Percentiles rank a stretch among this genome's conserved stretches.
Conservation (phyloP, 2,113 vertebrate genomes). For the Oostethus manadensis region DNA sequence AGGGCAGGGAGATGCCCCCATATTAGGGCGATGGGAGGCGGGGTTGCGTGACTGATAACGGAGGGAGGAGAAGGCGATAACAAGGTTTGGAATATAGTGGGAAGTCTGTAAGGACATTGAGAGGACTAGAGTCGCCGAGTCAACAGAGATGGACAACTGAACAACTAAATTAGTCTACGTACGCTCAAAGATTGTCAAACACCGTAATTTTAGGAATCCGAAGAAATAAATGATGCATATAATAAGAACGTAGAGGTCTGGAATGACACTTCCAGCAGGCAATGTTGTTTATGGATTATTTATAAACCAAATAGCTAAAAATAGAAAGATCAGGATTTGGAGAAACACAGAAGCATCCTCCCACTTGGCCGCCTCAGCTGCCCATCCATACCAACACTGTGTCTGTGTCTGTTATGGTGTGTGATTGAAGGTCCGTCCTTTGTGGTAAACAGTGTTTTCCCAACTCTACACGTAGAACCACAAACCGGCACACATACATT, state of each 20-base stretch:
- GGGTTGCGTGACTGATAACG: constrained; percentile 19
- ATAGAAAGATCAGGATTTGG: constrained; percentile 38
- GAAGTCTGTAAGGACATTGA: constrained; percentile 1
- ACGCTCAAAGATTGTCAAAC: neutral
- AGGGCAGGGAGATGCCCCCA: constrained; percentile 60
- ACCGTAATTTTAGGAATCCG: neutral
- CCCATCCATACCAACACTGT: constrained; percentile 12
- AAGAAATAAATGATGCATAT: neutral
- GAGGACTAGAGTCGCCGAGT: neutral
- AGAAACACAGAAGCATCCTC: constrained; percentile 34
- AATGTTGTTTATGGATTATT: constrained; percentile 41
- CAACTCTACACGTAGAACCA: neutral
- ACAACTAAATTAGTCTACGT: too few species aligned
- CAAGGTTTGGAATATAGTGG: constrained; percentile 35
- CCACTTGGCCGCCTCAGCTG: constrained; percentile 32
- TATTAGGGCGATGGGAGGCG: constrained; percentile 57
- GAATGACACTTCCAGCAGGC: constrained; percentile 17
- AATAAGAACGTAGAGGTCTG: neutral
- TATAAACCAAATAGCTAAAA: constrained; percentile 43
- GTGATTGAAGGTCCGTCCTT: neutral
- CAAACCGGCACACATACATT: neutral
- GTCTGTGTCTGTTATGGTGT: constrained; percentile 1
- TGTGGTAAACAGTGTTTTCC: constrained; percentile 1
- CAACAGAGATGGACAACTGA: neutral
- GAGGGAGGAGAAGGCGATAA: constrained; percentile 43